Conservation (phyloP, 2,797 vertebrate genomes). For the Brachyalestes nurse region DNA sequence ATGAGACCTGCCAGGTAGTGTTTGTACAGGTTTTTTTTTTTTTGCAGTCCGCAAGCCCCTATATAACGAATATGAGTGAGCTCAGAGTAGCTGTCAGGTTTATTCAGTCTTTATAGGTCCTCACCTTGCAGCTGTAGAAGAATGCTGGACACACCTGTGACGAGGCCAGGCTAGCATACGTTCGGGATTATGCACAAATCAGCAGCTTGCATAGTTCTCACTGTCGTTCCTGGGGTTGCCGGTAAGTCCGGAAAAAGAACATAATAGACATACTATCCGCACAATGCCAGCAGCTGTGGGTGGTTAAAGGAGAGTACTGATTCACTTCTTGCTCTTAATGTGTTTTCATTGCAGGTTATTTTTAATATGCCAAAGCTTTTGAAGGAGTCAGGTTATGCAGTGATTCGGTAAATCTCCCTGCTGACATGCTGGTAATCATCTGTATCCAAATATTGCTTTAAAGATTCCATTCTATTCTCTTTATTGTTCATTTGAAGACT, state of each 20-base stretch:
- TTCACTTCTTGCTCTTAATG: slow-evolving; percentile 14
- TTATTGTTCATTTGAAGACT: neutral
- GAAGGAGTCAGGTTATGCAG: neutral
- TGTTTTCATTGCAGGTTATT: slow-evolving; percentile 14
- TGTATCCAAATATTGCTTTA: slow-evolving; percentile 8
- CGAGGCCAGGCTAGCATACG: slow-evolving; percentile 28
- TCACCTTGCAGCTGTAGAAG: slow-evolving; percentile 37
- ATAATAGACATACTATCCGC: slow-evolving; percentile 8
- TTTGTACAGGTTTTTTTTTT: slow-evolving; percentile 9
- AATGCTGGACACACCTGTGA: slow-evolving; percentile 50
- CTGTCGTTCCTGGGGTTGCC: slow-evolving; percentile 29
- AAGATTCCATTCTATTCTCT: neutral
- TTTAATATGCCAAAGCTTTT: slow-evolving; percentile 27
- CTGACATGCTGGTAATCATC: slow-evolving; percentile 19
- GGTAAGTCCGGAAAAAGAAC: slow-evolving; percentile 34
- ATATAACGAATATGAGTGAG: neutral
- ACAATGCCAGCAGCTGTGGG: slow-evolving; percentile 37
- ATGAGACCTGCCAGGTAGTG: slow-evolving; percentile 27
- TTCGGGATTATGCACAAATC: slow-evolving; percentile 25
- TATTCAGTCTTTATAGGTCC: slow-evolving; percentile 23
- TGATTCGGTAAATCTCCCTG: slow-evolving; percentile 14
- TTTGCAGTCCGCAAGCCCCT: no score
- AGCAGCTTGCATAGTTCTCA: neutral
- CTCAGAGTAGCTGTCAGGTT: slow-evolving; percentile 17
- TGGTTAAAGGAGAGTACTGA: slow-evolving; percentile 8